Percentiles rank a stretch among this genome's conserved stretches.
Evolutionary conservation across 2,113 vertebrate genomes (phyloP).

Genomic region (Peromyscus polionotus): DNA sequence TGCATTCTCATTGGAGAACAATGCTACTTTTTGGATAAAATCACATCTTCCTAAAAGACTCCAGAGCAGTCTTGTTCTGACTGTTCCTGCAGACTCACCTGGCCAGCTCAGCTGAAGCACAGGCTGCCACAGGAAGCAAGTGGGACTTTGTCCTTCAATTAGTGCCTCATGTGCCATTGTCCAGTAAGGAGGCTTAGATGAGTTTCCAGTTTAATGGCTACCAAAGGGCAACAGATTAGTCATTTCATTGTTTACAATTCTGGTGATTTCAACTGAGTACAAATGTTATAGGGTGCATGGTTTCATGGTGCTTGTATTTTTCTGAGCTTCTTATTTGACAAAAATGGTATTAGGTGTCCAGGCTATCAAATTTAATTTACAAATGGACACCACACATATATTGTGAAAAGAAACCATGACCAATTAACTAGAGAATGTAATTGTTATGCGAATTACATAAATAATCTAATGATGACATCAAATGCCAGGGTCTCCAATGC

Average conservation of each 20-base stretch:
- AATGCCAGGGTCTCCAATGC: background rate
- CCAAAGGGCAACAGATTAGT: background rate
- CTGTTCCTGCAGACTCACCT: background rate
- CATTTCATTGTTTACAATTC: background rate
- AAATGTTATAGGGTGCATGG: background rate
- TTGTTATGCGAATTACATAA: background rate
- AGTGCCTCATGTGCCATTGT: background rate
- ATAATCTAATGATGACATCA: background rate
- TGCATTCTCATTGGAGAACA: background rate
- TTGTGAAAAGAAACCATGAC: background rate
- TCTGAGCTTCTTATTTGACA: background rate
- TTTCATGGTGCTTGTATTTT: background rate
- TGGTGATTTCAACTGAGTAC: background rate
- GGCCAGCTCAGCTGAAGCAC: background rate
- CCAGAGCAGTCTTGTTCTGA: background rate
- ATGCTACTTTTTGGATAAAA: background rate
- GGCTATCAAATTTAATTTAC: background rate
- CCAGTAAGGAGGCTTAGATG: background rate
- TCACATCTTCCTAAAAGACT: background rate
- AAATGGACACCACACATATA: background rate
- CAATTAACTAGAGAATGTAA: background rate
- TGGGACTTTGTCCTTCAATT: background rate
- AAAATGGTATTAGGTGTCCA: background rate
- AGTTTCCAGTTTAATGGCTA: background rate
- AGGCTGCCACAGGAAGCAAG: background rate